Base-by-base conservation (phyloP, 2,113 vertebrate species). In the Tetrao urogallus region DNA sequence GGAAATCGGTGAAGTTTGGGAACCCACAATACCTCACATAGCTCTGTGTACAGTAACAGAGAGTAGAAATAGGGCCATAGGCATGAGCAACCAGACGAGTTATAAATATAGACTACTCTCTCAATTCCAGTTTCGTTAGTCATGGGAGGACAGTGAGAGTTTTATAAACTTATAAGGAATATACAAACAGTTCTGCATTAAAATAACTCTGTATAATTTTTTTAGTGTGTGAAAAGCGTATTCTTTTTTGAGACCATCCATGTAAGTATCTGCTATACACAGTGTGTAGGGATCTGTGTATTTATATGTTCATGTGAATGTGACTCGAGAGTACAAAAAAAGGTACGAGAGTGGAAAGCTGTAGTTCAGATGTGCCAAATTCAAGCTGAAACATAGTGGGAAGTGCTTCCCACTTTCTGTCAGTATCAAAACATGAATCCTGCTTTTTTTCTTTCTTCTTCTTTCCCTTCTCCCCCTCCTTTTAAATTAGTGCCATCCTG, bases 141-240 rank as follows among this genome's bases (percentile, higher is more conserved):
- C 98, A 98, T 97, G 96, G 97, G 97, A 97, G 97, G 97, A 98
- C 98, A 98, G 97, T 95, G 98, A 96, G 97, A 96, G 97, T 96
- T 98, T 98, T 97, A 98, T 98, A 97, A 98, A 98, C 98, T 98
- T 98, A 98, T 98, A 99, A 98, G 98, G 98, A 98, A 98, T 98
- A 98, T 98, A 97, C 97, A 98, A 97, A 98, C 97, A 97, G 97
- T 97, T 97, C 96, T 96, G 96, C 87, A 97, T 97, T 97, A 97
- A 97, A 97, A 97, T 98, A 97, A 97, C 97, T 97, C 92, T 54
- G 96, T 97, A 95, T 97, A 95, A 93, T 95, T 96, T 97, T 97
- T 97, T 96, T 97, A 97, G 97, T 97, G 97, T 97, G 97, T 94
- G 97, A 96, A 97, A 95, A 94, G 95, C 93, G 56, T 95, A 94